phyloP scores from a whole-genome alignment of 2,113 vertebrate genomes.

The Rhegmatorhina hoffmannsi region DNA sequence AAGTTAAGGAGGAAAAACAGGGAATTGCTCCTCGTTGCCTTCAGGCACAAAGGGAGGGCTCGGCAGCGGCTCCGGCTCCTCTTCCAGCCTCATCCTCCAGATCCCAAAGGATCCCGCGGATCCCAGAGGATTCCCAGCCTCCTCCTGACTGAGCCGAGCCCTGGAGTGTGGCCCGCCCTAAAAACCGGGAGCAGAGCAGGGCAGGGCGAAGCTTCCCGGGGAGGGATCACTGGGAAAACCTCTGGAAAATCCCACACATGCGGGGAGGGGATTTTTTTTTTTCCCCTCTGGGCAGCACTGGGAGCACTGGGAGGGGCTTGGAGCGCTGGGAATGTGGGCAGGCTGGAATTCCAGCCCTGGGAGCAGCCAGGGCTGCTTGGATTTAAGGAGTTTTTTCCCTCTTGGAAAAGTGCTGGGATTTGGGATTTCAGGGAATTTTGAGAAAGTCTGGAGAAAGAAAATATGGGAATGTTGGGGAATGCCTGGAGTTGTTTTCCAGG shows the following conservation, averaged over 20 bases:
- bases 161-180: not conserved
- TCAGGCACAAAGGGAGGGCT: not conserved
- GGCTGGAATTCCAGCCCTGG: not conserved
- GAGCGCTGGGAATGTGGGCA: not conserved
- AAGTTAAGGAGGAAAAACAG: not conserved
- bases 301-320: not conserved
- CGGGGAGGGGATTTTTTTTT: rapidly evolving
- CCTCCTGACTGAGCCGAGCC: not conserved
- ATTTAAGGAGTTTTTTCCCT: not conserved
- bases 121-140: not conserved
- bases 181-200: not conserved
- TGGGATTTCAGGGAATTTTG: not conserved
- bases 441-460: not conserved
- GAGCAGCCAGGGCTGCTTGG: not conserved
- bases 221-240: not conserved
- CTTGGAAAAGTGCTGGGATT: not conserved
- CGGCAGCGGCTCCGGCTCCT: not conserved
- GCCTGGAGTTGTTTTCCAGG: not conserved
- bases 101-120: not conserved
- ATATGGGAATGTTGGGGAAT: not conserved
- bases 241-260: not conserved
- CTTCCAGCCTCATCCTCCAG: not conserved
- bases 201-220: not conserved
- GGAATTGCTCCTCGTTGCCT: not conserved
- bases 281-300: not conserved